phyloP scores from a whole-genome alignment of 1,140 invertebrate species.

The Oedothorax gibbosus region DNA sequence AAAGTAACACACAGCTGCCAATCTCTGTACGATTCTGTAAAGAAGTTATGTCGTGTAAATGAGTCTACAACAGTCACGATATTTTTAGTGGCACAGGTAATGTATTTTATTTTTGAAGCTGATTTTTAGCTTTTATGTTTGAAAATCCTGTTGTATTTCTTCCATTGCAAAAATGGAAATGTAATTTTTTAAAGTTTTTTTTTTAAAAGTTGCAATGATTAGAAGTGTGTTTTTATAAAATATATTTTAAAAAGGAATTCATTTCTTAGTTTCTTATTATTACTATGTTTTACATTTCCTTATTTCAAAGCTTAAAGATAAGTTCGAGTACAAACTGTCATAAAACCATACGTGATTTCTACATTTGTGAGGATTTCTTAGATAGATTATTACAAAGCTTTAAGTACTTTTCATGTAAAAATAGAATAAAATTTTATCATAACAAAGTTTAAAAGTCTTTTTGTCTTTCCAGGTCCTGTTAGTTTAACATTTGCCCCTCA shows the following conservation, averaged over 20 bases:
- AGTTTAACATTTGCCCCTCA: slow-evolving; percentile 72
- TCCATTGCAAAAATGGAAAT: neutral
- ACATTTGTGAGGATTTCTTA: neutral
- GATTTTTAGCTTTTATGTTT: slow-evolving; percentile 69
- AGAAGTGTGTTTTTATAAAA: neutral
- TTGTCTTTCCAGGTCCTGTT: slow-evolving; percentile 31
- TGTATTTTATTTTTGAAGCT: slow-evolving; percentile 77
- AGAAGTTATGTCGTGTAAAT: slow-evolving; percentile 75
- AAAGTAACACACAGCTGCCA: slow-evolving; percentile 91
- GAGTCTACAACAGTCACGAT: slow-evolving; percentile 84
- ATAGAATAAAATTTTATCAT: neutral
- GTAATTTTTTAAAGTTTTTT: neutral
- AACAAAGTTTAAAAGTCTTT: neutral
- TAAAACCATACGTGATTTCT: neutral
- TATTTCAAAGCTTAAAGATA: neutral
- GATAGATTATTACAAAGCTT: neutral
- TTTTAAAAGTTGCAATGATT: neutral
- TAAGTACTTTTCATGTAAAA: too few species aligned
- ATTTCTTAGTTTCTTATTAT: too few species aligned
- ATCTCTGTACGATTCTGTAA: slow-evolving; percentile 85
- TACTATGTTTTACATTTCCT: neutral
- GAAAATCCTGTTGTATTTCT: neutral
- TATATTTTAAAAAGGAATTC: neutral
- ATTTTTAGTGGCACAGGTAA: slow-evolving; percentile 98
- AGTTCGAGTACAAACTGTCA: neutral